Conservation (phyloP, 2,113 vertebrate genomes). For the Amphilophus citrinellus region DNA sequence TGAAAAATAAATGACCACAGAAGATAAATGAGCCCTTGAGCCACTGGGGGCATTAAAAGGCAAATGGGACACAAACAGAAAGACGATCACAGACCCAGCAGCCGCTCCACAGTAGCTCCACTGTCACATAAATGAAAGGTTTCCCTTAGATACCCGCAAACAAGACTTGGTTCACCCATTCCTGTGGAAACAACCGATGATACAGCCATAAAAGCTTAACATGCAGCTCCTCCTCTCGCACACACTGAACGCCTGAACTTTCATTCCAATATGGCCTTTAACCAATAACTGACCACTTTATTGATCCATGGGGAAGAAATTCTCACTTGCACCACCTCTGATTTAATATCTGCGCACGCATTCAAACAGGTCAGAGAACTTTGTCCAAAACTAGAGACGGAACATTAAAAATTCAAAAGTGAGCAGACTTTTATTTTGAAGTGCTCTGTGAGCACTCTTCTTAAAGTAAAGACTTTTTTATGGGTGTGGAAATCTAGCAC, state of each 20-base stretch:
- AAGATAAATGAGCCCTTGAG: neutral
- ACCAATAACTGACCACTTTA: neutral
- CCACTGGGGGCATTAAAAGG: neutral
- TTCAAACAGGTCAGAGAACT: neutral
- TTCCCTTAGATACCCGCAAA: neutral
- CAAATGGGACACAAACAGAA: neutral
- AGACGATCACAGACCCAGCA: neutral
- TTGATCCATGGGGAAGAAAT: neutral
- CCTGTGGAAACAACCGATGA: neutral
- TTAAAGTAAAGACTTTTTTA: neutral
- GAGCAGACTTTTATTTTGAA: neutral
- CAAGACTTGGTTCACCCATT: neutral
- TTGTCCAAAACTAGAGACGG: too few relatives aligned
- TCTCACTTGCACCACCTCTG: neutral
- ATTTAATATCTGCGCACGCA: neutral
- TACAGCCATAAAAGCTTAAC: neutral
- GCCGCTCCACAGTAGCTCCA: neutral
- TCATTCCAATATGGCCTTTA: neutral
- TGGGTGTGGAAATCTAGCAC: neutral
- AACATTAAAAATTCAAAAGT: neutral
- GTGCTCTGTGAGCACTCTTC: neutral
- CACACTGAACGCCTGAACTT: neutral
- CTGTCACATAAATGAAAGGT: neutral
- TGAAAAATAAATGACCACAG: neutral
- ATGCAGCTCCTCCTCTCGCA: neutral